Percentiles rank a stretch among this genome's conserved stretches.
Evolutionary conservation across 2,888 invertebrate species (phyloP).

Genomic region (Drosophila leonis): DNA sequence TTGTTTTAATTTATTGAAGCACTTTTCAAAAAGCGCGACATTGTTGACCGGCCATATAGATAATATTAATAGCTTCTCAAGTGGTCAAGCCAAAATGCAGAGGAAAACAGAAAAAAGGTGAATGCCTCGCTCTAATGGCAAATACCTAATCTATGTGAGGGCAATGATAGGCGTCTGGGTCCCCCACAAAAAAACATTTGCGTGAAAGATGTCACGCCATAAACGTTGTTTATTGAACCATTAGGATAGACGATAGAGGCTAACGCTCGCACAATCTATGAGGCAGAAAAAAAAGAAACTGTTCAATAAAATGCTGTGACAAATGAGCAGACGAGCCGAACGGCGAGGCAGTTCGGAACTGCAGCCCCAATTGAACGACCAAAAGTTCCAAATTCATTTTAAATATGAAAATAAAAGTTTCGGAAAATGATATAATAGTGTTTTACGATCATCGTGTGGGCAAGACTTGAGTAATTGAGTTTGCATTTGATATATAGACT

Average conservation of each 20-base stretch:
- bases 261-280: slow-evolving; percentile 28
- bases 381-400: background rate
- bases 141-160: slow-evolving; percentile 9
- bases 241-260: slow-evolving; percentile 60
- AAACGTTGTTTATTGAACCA: slow-evolving; percentile 77
- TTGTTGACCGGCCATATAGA: slow-evolving; percentile 68
- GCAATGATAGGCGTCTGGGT: slow-evolving; percentile 17
- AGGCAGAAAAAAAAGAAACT: slow-evolving; percentile 4
- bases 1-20: slow-evolving; percentile 70
- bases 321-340: slow-evolving; percentile 51
- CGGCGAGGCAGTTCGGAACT: background rate
- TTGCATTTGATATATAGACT: background rate
- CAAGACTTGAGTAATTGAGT: background rate
- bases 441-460: background rate
- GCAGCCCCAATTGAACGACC: background rate
- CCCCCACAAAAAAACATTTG: slow-evolving; percentile 54
- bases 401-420: background rate
- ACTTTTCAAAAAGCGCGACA: slow-evolving; percentile 69
- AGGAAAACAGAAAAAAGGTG: slow-evolving; percentile 38
- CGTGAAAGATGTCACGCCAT: slow-evolving; percentile 81
- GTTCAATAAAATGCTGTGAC: slow-evolving; percentile 48
- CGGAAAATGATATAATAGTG: background rate
- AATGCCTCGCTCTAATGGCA: slow-evolving; percentile 19
- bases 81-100: slow-evolving; percentile 57
- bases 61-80: slow-evolving; percentile 74